Base-by-base conservation (phyloP, 2,113 vertebrate species). In the Camelus bactrianus region DNA sequence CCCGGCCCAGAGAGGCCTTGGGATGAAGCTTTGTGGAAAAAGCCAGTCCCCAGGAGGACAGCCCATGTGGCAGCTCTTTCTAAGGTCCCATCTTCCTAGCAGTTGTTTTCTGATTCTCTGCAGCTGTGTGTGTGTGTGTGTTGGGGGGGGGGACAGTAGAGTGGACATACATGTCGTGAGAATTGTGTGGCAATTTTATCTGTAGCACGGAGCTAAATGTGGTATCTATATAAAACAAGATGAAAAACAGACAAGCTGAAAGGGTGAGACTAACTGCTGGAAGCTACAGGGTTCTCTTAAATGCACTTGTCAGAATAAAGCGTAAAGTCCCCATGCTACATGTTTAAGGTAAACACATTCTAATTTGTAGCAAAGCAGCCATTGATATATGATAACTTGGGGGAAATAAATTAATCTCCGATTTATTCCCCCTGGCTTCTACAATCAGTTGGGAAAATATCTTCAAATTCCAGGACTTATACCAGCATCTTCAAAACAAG, bases 291-390 rank as follows among this genome's bases (percentile, higher is more conserved):
- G 7, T 42, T 79, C 12, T 80, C 42, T 75, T n/a, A 92, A 96
- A 93, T 28, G 14, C 7, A 54, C 76, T 86, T 91, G 42, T 82
- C 32, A 97, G 96, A 97, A 95, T 82, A 72, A 87, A 85, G 20
- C 28, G 9, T 56, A 79, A 62, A 83, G 0, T 75, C 26, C 13
- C 30, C 42, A n/a, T 3, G 64, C 77, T 76, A 72, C 46, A 52
- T 46, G 64, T 77, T 95, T 30, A 52, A 88, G 24, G 11, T 69
- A 96, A 58, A 84, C 52, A 95, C 94, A 62, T 76, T 22, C 50
- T 67, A 65, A 92, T 54, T 60, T 38, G 2, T 56, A 42, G 56
- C 5, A 77, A 81, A 79, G 12, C 16, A 4, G 3, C 67, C 92
- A 35, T 89, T 26, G 16, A n/a, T 2, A 0, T 6, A 3, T 26